Conservation (phyloP, 2,113 vertebrate genomes). For the Peucedramus taeniatus region DNA sequence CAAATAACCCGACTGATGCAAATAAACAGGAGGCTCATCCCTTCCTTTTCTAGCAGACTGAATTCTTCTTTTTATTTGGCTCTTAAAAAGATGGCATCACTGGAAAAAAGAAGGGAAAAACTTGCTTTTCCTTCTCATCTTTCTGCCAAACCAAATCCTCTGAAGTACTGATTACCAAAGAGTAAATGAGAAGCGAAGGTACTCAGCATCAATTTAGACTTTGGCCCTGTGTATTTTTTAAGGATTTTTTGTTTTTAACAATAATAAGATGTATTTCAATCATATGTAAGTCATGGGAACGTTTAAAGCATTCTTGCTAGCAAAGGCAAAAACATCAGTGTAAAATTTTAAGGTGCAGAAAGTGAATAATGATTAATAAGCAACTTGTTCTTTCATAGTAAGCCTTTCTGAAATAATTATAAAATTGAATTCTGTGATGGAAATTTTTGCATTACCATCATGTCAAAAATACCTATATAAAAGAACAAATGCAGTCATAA, state of each 20-base stretch:
- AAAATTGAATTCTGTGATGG: not conserved
- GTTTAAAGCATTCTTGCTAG: not conserved
- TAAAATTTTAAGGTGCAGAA: not conserved
- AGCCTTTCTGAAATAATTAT: not conserved
- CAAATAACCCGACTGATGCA: not conserved
- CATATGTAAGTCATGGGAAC: not conserved
- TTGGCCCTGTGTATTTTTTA: not conserved
- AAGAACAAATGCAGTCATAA: not conserved
- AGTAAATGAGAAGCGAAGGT: not conserved
- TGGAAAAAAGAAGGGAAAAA: not conserved
- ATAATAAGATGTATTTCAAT: not conserved
- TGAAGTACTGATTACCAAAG: not conserved
- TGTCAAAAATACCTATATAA: not conserved
- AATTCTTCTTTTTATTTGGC: not conserved
- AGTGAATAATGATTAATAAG: not conserved
- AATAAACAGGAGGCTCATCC: not conserved
- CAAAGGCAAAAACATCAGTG: not conserved
- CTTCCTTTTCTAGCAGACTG: not conserved
- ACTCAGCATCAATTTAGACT: not conserved
- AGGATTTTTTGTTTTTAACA: not conserved
- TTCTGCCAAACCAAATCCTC: not conserved
- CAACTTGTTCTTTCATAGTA: not conserved
- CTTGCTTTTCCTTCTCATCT: not conserved
- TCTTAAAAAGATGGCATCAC: not conserved
- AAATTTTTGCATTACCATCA: not conserved